These are phyloP conservation scores for Triplophysa siluroides DNA, from an alignment of 2,113 vertebrate species.

Conservation along the genomic window DNA sequence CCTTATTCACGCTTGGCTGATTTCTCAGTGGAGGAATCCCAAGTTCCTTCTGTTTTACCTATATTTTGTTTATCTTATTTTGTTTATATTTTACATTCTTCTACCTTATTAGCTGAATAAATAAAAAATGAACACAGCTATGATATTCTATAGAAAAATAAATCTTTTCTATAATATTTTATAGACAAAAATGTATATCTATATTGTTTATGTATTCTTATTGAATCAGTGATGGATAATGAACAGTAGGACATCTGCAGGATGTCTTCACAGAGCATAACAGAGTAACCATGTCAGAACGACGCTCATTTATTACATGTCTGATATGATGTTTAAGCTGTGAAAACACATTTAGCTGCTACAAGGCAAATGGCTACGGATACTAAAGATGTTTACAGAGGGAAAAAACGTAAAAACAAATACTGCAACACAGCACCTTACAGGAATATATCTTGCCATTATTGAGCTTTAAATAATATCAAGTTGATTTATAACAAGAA, in stretches of 20 bases:
- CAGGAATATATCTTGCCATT: neutral
- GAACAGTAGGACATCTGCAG: neutral
- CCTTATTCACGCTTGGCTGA: constrained; percentile 41
- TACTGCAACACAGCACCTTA: neutral
- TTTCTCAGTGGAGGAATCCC: constrained; percentile 40
- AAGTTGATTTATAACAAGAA: constrained; percentile 10
- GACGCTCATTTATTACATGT: neutral
- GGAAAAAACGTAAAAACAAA: neutral
- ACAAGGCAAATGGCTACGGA: neutral
- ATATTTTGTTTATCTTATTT: constrained; percentile 11
- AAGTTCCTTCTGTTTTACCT: neutral
- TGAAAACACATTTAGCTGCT: neutral
- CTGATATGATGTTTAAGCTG: neutral
- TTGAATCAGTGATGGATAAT: neutral
- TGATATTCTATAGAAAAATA: no score
- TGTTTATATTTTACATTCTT: neutral
- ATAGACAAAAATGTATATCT: neutral
- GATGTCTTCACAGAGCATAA: neutral
- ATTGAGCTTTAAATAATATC: neutral
- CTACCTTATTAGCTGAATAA: neutral
- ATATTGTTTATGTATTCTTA: neutral
- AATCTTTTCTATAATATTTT: no score
- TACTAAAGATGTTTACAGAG: neutral
- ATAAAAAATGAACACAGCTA: neutral
- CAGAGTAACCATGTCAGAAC: neutral